Conservation (phyloP, 92 coral and sea anemone species). For the Parazoanthus darwini region DNA sequence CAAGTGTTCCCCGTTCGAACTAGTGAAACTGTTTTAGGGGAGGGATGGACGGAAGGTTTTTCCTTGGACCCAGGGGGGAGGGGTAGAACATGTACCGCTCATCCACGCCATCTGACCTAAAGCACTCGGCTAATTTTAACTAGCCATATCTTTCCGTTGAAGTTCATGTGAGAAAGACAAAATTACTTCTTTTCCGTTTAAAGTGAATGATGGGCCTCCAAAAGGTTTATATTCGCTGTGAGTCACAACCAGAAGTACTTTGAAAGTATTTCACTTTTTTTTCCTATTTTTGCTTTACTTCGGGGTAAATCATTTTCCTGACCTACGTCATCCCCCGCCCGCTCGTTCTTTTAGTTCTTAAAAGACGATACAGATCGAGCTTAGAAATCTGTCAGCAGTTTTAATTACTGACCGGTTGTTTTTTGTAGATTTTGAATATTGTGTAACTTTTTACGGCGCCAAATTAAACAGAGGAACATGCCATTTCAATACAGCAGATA, state of each 20-base stretch:
- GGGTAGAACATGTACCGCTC: background rate
- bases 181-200: too few species aligned
- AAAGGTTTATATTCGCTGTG: background rate
- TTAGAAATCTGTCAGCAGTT: background rate
- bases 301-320: background rate
- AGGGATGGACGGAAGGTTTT: background rate
- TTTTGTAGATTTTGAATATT: background rate
- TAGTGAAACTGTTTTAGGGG: too few species aligned
- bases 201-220: background rate
- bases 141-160: too few species aligned
- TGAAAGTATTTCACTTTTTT: too few species aligned
- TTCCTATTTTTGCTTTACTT: too few species aligned
- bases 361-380: too few species aligned
- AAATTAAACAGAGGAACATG: background rate
- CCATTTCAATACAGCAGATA: background rate
- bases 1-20: too few species aligned
- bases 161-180: too few species aligned
- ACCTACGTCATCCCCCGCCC: background rate
- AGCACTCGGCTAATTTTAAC: too few species aligned
- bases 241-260: background rate
- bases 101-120: background rate
- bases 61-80: background rate
- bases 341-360: too few species aligned
- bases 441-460: background rate
- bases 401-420: background rate